Percentiles rank a stretch among this genome's conserved stretches.
These are phyloP conservation scores for Acipenser ruthenus DNA, from an alignment of 2,797 vertebrate genomes.

Conservation along the genomic window DNA sequence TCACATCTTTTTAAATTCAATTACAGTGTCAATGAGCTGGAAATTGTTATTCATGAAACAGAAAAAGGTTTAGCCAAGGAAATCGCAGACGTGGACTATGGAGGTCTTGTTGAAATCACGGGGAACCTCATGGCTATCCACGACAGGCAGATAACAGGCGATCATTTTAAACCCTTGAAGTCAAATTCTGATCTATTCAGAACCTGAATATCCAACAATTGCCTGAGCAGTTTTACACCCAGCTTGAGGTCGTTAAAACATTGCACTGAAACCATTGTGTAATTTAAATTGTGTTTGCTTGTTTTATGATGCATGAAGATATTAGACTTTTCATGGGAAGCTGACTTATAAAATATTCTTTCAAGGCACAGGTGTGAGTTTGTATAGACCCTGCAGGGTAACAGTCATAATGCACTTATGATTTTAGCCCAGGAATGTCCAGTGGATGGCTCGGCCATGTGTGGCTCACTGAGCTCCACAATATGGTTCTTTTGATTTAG, in stretches of 20 bases:
- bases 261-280: no score
- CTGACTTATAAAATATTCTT: no score
- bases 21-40: slow-evolving; percentile 52
- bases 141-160: slow-evolving; percentile 49
- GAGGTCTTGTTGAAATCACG: slow-evolving; percentile 50
- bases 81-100: slow-evolving; percentile 50
- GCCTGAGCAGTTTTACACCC: slow-evolving; percentile 49
- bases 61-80: slow-evolving; percentile 49
- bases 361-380: no score
- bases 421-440: no score
- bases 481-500: no score
- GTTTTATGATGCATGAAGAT: no score
- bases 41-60: slow-evolving; percentile 53
- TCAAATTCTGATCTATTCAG: slow-evolving; percentile 59
- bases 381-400: no score
- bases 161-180: slow-evolving; percentile 62
- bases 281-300: no score
- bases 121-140: slow-evolving; percentile 55
- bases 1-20: neutral
- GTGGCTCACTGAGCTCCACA: no score
- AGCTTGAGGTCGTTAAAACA: slow-evolving; percentile 51
- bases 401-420: no score
- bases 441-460: no score
- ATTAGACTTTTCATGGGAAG: no score
- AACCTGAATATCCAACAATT: slow-evolving; percentile 56